Evolutionary conservation across 2,797 vertebrate genomes (phyloP).

Genomic region (Hafferia zeledoni): DNA sequence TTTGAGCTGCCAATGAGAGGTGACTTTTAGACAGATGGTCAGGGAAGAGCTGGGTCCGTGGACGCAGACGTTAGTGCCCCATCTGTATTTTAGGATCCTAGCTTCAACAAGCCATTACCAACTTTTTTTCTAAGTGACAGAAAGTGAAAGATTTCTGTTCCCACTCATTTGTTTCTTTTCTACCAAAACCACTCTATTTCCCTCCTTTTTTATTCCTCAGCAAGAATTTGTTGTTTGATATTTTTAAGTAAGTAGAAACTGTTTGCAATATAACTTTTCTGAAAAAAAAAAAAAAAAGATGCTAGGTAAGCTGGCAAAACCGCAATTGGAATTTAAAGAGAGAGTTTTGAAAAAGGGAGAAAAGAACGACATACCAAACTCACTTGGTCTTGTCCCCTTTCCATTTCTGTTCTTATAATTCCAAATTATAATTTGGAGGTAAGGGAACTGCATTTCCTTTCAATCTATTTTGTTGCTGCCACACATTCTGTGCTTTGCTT

Average conservation of each 20-base stretch:
- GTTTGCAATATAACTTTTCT: conserved; percentile 70
- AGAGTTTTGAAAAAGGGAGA: conserved; percentile 58
- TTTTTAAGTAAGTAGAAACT: conserved; percentile 56
- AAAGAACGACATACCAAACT: conserved; percentile 74
- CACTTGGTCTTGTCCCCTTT: conserved; percentile 71
- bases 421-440: conserved; percentile 71
- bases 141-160: conserved; percentile 69
- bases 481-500: conserved; percentile 75
- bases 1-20: conserved; percentile 63
- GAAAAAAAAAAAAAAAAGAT: neutral
- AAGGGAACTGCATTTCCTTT: conserved; percentile 70
- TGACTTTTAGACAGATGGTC: conserved; percentile 73
- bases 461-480: conserved; percentile 75
- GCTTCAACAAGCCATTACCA: conserved; percentile 73
- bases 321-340: conserved; percentile 63
- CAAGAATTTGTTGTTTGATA: conserved; percentile 16
- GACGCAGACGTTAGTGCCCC: conserved; percentile 64
- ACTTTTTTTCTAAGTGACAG: conserved; percentile 75
- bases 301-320: conserved; percentile 66
- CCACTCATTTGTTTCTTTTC: conserved; percentile 41
- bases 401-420: conserved; percentile 69
- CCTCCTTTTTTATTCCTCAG: neutral
- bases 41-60: conserved; percentile 69
- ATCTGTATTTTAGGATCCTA: conserved; percentile 73
- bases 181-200: neutral